These are phyloP conservation scores for Propithecus coquereli DNA, from an alignment of 2,113 vertebrate genomes.

Conservation along the genomic window DNA sequence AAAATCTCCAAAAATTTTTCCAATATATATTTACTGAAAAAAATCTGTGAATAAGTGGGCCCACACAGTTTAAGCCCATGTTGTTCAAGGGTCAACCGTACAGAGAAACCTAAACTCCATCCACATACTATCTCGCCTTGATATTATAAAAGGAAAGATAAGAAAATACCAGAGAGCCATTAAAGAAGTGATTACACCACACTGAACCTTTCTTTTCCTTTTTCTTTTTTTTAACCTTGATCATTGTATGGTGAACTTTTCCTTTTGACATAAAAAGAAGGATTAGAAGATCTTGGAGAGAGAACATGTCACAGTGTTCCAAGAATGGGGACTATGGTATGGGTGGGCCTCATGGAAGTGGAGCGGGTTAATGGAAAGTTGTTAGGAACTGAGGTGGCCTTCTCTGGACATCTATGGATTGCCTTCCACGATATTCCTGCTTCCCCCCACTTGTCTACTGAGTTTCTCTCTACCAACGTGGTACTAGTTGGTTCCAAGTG, in stretches of 20 bases:
- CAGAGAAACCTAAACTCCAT: background rate
- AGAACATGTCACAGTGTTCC: background rate
- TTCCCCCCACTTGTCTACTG: background rate
- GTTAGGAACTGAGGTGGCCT: background rate
- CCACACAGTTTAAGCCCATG: no score
- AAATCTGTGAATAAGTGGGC: no score
- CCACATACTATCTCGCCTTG: background rate
- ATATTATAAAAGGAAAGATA: background rate
- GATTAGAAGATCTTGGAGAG: background rate
- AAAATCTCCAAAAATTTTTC: no score
- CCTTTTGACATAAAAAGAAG: background rate
- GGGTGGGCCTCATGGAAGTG: background rate
- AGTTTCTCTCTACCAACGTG: background rate
- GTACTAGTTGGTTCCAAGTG: background rate
- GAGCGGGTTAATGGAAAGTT: background rate
- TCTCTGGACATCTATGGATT: background rate
- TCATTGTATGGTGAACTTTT: no score
- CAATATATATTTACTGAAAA: no score
- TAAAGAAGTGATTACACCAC: background rate
- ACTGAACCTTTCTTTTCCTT: background rate
- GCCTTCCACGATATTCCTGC: background rate
- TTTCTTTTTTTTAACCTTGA: no score
- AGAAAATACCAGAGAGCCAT: background rate
- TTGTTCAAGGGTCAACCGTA: no score
- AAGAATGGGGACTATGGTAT: background rate